Base-by-base conservation (phyloP, 1,140 invertebrate species). In the Pararge aegeria region DNA sequence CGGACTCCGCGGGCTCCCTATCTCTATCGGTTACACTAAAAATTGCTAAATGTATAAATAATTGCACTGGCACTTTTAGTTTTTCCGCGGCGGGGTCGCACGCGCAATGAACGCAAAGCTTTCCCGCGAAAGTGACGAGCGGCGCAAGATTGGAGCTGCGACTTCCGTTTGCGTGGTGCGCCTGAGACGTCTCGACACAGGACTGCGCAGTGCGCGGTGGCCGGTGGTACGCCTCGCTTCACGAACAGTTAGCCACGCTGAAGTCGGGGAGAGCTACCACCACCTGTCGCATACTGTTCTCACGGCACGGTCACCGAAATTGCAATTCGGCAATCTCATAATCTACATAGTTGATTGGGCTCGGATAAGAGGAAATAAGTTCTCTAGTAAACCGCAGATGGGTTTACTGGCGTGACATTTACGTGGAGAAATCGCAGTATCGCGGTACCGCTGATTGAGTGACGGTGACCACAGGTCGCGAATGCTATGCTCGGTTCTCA, bases 311-410 rank as follows among this genome's bases (percentile, higher is more conserved):
- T 65, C 70, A 64, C 68, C 30, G 30, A 34, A 34, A 34, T 34
- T 34, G 30, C 74, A 73, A 73, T 78, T 77, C 76, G 78, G 64
- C 75, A 75, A 85, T 86, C 80, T 83, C 71, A 64, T 81, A 79
- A 78, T 87, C 83, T 80, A 87, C 77, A 87, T 86, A 76, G 73
- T 69, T 77, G 80, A 88, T 88, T 88, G 77, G 80, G 71, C 69
- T 78, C 78, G 80, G 80, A 84, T 89, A 79, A 80, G 62, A 53
- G 70, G 66, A 69, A 86, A 78, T 80, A 67, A 75, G 71, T 66
- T 80, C 62, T 56, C 61, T 70, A 60, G 59, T 71, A 66, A 61
- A 61, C 64, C 51, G 61, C 61, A 52, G 70, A 73, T 71, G 70
- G 61, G 70, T 71, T 75, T 69, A 58, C 64, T 66, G 69, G 74